Evolutionary conservation across 2,797 vertebrate genomes (phyloP).

Genomic region (Neomorphus geoffroyi): DNA sequence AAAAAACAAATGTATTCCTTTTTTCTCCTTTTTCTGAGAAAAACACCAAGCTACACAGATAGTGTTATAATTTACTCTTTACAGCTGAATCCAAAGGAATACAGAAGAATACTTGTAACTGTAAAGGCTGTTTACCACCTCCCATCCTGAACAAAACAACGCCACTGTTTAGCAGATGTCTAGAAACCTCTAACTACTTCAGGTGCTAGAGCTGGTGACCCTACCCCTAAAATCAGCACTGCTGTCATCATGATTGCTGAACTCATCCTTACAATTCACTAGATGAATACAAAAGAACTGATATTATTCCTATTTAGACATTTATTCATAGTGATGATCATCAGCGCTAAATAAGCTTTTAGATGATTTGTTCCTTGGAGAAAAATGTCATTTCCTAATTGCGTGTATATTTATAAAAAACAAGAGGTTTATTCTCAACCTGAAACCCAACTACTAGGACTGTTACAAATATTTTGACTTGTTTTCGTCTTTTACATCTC

Average conservation of each 20-base stretch:
- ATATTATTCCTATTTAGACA: background rate
- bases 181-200: background rate
- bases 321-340: background rate
- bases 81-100: background rate
- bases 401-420: background rate
- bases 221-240: background rate
- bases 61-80: background rate
- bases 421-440: background rate
- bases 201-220: background rate
- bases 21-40: background rate
- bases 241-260: background rate
- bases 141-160: background rate
- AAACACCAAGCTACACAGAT: background rate
- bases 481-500: background rate
- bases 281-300: background rate
- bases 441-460: background rate
- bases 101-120: background rate
- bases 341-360: background rate
- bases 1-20: slow-evolving; percentile 15
- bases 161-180: background rate
- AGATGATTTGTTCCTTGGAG: background rate
- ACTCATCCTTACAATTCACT: background rate
- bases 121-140: background rate
- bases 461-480: background rate
- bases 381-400: background rate